These are phyloP conservation scores for Pangasianodon gigas DNA, from an alignment of 2,113 vertebrate species.

Conservation along the genomic window DNA sequence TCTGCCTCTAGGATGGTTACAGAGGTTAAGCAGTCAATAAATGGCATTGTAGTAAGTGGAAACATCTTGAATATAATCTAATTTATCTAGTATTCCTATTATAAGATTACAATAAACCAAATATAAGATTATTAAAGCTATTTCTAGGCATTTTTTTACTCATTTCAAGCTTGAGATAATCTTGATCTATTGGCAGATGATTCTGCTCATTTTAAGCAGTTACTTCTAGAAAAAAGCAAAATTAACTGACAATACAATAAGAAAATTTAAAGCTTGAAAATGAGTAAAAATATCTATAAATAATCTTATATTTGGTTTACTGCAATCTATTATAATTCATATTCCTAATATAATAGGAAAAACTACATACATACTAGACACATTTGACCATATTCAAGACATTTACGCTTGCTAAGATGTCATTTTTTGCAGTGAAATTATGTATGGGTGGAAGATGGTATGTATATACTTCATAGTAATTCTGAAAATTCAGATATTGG, in stretches of 20 bases:
- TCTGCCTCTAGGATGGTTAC: not conserved
- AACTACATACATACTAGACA: not conserved
- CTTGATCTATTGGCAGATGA: too few relatives aligned
- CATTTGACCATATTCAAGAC: not conserved
- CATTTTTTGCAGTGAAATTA: not conserved
- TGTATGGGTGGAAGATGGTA: not conserved
- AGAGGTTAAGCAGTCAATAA: not conserved
- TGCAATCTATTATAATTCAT: not conserved
- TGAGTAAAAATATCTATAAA: not conserved
- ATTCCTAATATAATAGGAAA: not conserved
- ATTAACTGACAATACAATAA: not conserved
- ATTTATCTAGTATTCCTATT: not conserved
- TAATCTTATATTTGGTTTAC: not conserved
- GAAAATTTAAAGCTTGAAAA: not conserved
- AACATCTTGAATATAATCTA: not conserved
- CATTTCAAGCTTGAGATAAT: too few relatives aligned
- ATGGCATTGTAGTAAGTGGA: not conserved
- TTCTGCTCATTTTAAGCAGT: too few relatives aligned
- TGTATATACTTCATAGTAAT: not conserved
- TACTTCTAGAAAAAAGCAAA: not conserved
- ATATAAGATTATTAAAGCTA: not conserved
- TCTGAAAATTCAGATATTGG: not conserved
- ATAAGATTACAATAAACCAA: not conserved
- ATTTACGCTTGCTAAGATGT: not conserved
- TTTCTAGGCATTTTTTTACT: too few relatives aligned